Base-by-base conservation (phyloP, 2,888 invertebrate species). In the Operophtera brumata region DNA sequence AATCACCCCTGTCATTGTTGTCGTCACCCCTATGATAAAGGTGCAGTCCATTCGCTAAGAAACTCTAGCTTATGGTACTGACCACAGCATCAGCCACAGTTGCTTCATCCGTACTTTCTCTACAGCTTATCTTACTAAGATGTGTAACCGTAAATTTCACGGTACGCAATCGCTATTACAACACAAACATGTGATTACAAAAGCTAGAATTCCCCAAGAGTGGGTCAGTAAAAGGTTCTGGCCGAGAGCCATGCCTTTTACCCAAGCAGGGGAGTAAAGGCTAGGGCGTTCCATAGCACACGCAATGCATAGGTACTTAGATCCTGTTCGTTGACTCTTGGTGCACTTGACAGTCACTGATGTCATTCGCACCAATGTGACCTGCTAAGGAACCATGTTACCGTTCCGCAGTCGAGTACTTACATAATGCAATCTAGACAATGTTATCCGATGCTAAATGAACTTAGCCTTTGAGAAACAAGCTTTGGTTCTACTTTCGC, bases 321-420 rank as follows among this genome's bases (percentile, higher is more conserved):
- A 84, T 86, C 86, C 87, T 88, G 88, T 84, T 84, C 84, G 78
- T 83, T 83, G 84, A 86, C 87, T 86, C 71, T 39, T 40, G 34
- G 54, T 57, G 61, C 63, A 61, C 84, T 89, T 87, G 88, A 86
- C 85, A 82, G 78, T 75, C 69, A 75, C 78, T 84, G 85, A 85
- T 87, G 87, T 84, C 86, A 87, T 84, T 82, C 77, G 82, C 82
- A 81, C 79, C 78, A 80, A 75, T 80, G 82, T 83, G 88, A 88
- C 86, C 89, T 84, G 86, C 82, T 84, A 82, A 82, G 78, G 80
- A 82, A 81, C 84, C 78, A 84, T 78, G 81, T 84, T 84, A 88
- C 86, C 82, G 85, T 88, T 88, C 82, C 70, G 75, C 77, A 84
- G 75, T 82, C 80, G 77, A 79, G 79, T 80, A 73, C 84, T 86